Conservation (phyloP, 2,113 vertebrate genomes). For the Epinephelus fuscoguttatus region DNA sequence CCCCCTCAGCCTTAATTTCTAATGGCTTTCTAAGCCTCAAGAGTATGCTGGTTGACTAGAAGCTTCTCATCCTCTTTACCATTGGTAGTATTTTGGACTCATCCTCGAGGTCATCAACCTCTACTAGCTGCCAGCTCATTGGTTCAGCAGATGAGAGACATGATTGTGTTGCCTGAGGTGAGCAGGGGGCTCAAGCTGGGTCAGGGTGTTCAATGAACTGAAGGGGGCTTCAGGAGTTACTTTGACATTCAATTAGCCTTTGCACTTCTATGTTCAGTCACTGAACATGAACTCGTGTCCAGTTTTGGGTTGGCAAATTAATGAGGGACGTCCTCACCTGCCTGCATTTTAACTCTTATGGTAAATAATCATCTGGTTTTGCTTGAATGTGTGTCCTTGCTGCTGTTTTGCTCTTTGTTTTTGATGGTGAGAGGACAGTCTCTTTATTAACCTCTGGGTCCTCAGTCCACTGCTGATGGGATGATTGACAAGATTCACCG, state of each 20-base stretch:
- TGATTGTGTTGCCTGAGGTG: constrained; percentile 4
- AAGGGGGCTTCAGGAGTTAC: not conserved
- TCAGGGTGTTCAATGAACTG: not conserved
- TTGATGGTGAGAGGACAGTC: not conserved
- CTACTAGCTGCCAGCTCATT: not conserved
- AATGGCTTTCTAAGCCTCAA: not conserved
- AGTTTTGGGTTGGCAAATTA: not conserved
- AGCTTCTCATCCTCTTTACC: not conserved
- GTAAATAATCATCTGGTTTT: not conserved
- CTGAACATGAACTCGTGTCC: not conserved
- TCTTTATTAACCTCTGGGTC: not conserved
- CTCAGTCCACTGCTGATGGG: not conserved
- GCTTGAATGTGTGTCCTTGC: not conserved
- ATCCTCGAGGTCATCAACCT: not conserved
- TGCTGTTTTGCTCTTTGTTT: not conserved
- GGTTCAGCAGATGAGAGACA: constrained; percentile 1
- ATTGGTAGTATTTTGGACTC: not conserved
- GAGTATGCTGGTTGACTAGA: not conserved
- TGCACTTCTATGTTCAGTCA: not conserved
- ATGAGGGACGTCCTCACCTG: not conserved
- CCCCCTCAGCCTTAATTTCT: not conserved
- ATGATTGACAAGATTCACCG: too few relatives aligned
- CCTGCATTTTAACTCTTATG: not conserved
- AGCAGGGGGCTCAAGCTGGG: not conserved
- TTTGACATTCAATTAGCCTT: constrained; percentile 31